Percentiles rank a stretch among this genome's conserved stretches.
phyloP scores from a whole-genome alignment of 2,113 vertebrate genomes.

The Austrofundulus limnaeus region DNA sequence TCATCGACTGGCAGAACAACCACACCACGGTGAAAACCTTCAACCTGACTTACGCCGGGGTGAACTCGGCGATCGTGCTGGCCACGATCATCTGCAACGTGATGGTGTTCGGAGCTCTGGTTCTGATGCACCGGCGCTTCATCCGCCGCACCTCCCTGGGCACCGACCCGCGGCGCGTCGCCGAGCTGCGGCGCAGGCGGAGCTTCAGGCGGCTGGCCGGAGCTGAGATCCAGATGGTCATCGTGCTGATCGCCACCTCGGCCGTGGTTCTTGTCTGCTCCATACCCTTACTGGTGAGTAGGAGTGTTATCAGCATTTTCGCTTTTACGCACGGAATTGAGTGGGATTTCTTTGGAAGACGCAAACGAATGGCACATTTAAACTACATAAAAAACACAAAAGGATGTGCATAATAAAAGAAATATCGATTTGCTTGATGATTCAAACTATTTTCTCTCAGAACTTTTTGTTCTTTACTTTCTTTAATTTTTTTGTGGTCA shows the following conservation, averaged over 20 bases:
- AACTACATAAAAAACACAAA: no score
- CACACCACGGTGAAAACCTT: conserved; percentile 81
- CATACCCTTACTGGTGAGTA: conserved; percentile 96
- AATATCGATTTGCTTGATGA: no score
- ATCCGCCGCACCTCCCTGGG: conserved; percentile 93
- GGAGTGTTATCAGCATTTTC: not conserved
- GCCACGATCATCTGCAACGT: conserved; percentile 91
- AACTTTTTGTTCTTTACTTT: conserved; percentile 29
- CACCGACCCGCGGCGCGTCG: conserved; percentile 81
- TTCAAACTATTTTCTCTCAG: not conserved
- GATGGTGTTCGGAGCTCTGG: conserved; percentile 90
- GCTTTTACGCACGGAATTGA: not conserved
- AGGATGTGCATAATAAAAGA: no score
- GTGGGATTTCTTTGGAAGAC: not conserved
- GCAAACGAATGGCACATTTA: not conserved
- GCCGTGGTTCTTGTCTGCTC: conserved; percentile 94
- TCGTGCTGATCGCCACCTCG: conserved; percentile 93
- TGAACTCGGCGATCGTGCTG: conserved; percentile 90
- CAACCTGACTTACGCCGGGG: conserved; percentile 91
- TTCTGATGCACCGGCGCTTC: conserved; percentile 93
- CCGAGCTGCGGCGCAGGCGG: conserved; percentile 85
- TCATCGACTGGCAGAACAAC: conserved; percentile 90
- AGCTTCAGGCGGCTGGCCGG: conserved; percentile 89
- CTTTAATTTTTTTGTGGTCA: conserved; percentile 1
- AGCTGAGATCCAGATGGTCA: conserved; percentile 97